phyloP scores from a whole-genome alignment of 1,140 invertebrate genomes.

The Holcopasites calliopsidis region DNA sequence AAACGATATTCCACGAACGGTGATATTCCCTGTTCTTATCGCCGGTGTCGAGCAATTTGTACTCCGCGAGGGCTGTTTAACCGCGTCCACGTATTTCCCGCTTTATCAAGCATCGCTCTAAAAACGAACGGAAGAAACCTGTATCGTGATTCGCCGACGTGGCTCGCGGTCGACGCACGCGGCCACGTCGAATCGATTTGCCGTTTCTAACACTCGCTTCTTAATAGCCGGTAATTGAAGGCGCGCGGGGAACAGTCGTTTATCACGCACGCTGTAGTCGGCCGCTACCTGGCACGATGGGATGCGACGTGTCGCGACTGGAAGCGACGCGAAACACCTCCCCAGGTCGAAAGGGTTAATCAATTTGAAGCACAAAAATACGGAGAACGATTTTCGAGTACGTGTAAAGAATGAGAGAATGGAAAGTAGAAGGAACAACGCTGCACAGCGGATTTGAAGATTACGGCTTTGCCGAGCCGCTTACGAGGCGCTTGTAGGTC shows the following conservation, averaged over 20 bases:
- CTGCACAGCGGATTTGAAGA: neutral
- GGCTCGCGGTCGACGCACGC: neutral
- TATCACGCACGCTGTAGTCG: conserved; percentile 26
- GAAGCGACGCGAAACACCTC: neutral
- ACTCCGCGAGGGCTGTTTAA: neutral
- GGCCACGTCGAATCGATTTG: conserved; percentile 38
- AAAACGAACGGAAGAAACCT: conserved; percentile 12
- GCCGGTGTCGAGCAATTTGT: conserved; percentile 6
- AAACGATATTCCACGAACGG: neutral
- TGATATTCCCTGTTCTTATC: neutral
- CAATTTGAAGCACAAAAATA: no score
- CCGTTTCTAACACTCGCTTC: conserved; percentile 45
- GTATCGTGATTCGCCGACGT: conserved; percentile 1
- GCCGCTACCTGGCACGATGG: neutral
- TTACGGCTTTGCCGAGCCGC: neutral
- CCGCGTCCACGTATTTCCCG: neutral
- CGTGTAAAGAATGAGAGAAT: no score
- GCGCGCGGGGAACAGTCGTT: conserved; percentile 18
- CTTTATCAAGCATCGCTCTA: neutral
- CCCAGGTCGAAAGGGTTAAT: neutral
- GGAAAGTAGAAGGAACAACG: neutral
- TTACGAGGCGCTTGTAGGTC: neutral
- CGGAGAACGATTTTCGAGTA: no score
- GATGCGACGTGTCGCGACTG: neutral
- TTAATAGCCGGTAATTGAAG: conserved; percentile 51